Evolutionary conservation across 2,888 invertebrate genomes (phyloP), one percentile per base, ranked within the genome.

Genomic region (Ferrisia virgata): DNA sequence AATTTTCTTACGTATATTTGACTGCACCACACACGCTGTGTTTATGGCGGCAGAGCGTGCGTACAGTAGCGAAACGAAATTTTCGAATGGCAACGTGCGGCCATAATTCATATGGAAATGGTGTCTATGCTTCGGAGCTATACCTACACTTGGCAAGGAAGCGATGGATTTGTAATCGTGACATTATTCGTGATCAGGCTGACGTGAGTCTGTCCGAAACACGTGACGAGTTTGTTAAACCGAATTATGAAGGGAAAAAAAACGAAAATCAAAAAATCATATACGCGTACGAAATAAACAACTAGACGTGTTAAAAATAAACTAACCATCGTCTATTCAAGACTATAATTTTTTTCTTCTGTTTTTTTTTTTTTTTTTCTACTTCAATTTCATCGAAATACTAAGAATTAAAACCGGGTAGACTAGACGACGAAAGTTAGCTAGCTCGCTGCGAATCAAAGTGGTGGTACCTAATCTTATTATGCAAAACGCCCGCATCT

Each of bases 111-210:
- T 76, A 76, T 76, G 72, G 33, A 76, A 76, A 76, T 76, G 72
- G 72, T 36, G 72, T 76, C 36, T 36, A 36, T 36, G 72, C n/a
- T 69, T 69, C 69, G 31, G n/a, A 31, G 22, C 53, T 22, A 69
- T 69, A n/a, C n/a, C n/a, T 53, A 36, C 33, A 72, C 18, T 76
- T 76, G 72, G 72, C 72, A 76, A 76, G 72, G 72, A 76, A 76
- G 72, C 72, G 72, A 76, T 76, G 72, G 72, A 76, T 76, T 76
- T 76, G 72, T 76, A 76, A 76, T 76, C 72, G 72, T 76, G 72
- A 76, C 72, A 76, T 76, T 76, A 76, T 76, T 76, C 72, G 72
- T 76, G 72, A 76, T 76, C 72, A 76, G 72, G 0, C 36, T 76
- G 72, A 76, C 72, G 72, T 76, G 72, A 76, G 72, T 76, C n/a